Conservation (phyloP, 2,797 vertebrate genomes). For the Phoxinus dragarum region DNA sequence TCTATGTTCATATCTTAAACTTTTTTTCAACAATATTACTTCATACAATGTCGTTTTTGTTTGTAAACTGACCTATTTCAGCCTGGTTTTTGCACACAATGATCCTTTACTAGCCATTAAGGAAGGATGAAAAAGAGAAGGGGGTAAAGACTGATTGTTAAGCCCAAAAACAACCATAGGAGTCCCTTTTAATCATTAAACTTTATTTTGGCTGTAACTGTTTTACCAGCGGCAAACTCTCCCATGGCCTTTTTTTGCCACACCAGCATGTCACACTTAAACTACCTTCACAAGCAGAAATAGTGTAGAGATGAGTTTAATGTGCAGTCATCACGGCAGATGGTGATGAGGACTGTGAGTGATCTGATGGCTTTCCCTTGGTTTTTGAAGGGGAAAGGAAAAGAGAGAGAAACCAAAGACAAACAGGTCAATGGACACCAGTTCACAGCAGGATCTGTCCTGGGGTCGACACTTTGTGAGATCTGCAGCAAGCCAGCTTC, state of each 20-base stretch:
- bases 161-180: conserved; percentile 9
- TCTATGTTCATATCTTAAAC: neutral
- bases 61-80: neutral
- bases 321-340: neutral
- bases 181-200: conserved; percentile 57
- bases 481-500: conserved; percentile 88
- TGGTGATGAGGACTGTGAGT: conserved; percentile 4
- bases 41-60: neutral
- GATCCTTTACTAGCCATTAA: too few species aligned
- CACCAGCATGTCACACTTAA: neutral
- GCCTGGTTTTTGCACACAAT: too few species aligned
- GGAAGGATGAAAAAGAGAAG: neutral
- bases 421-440: conserved; percentile 83
- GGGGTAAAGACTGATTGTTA: neutral
- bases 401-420: conserved; percentile 87
- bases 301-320: neutral
- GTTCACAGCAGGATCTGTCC: conserved; percentile 84
- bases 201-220: conserved; percentile 19
- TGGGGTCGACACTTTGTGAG: conserved; percentile 83
- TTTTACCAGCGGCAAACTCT: conserved; percentile 14
- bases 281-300: neutral
- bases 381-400: conserved; percentile 84
- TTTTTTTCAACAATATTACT: neutral
- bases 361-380: conserved; percentile 62
- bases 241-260: neutral